Evolutionary conservation across 2,797 vertebrate species (phyloP).

Genomic region (Chaenodraco wilsoni): DNA sequence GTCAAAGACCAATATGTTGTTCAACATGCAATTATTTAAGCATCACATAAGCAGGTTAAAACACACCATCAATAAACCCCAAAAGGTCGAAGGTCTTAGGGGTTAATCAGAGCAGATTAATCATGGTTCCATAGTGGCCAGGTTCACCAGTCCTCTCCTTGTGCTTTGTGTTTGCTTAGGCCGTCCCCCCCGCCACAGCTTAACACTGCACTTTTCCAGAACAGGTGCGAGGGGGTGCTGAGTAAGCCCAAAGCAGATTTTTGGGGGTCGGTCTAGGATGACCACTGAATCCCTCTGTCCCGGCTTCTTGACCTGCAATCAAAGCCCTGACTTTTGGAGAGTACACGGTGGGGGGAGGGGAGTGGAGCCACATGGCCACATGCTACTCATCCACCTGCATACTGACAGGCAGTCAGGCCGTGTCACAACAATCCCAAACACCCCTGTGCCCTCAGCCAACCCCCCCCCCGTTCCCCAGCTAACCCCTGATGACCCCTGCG

Average conservation of each 20-base stretch:
- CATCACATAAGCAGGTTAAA: background rate
- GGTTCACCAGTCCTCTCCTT: conserved; percentile 37
- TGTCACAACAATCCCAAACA: conserved; percentile 81
- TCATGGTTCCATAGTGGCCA: conserved; percentile 21
- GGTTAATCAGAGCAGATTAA: conserved; percentile 49
- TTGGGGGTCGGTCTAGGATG: conserved; percentile 49
- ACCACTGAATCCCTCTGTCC: conserved; percentile 53
- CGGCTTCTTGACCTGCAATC: conserved; percentile 62
- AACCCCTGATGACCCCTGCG: conserved; percentile 67
- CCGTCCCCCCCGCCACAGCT: conserved; percentile 4
- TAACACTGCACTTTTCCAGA: conserved; percentile 60
- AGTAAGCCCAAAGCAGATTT: conserved; percentile 57
- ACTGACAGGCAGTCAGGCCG: conserved; percentile 70
- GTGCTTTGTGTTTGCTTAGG: conserved; percentile 57
- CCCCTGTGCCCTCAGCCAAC: too few species aligned
- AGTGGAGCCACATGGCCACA: conserved; percentile 55
- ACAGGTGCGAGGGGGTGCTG: conserved; percentile 70
- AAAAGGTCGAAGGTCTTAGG: conserved; percentile 28
- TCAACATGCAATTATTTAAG: background rate
- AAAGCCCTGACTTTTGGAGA: conserved; percentile 54
- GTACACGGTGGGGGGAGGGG: conserved; percentile 16
- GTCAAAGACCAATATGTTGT: background rate
- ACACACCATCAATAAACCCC: conserved; percentile 17
- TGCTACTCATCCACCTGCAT: conserved; percentile 78
- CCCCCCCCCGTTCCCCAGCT: conserved; percentile 58